These are phyloP conservation scores for Sturmia bella DNA, from an alignment of 2,888 invertebrate species.

Conservation along the genomic window DNA sequence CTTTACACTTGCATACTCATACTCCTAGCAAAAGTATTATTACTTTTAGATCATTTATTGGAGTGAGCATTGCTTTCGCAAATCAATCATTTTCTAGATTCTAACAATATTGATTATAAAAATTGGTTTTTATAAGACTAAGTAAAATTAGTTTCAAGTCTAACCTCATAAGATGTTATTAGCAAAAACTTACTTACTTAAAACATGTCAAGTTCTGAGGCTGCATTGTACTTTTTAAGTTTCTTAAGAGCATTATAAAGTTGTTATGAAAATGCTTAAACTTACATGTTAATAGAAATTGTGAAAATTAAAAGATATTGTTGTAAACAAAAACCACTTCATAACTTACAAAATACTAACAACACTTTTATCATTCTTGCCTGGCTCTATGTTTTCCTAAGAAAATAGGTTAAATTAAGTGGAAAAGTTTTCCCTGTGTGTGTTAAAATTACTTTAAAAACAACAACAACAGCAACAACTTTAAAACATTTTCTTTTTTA, in stretches of 20 bases:
- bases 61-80: too few relatives aligned
- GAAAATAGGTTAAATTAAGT: conserved; percentile 51
- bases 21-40: too few relatives aligned
- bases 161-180: too few relatives aligned
- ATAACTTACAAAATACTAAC: neutral
- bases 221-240: neutral
- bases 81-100: too few relatives aligned
- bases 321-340: conserved; percentile 28
- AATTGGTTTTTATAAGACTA: too few relatives aligned
- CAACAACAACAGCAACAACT: conserved; percentile 30
- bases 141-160: too few relatives aligned
- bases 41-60: too few relatives aligned
- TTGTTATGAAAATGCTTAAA: conserved; percentile 11
- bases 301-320: conserved; percentile 37
- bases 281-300: conserved; percentile 18
- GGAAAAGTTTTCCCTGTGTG: conserved; percentile 29
- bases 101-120: too few relatives aligned
- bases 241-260: conserved; percentile 4
- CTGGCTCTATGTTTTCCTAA: neutral
- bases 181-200: too few relatives aligned
- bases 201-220: neutral
- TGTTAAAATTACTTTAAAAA: neutral
- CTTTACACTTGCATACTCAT: too few relatives aligned
- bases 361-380: neutral
- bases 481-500: neutral